Evolutionary conservation across 2,113 vertebrate genomes (phyloP), one percentile per base, ranked within the genome.

Genomic region (Hippoglossus stenolepis): DNA sequence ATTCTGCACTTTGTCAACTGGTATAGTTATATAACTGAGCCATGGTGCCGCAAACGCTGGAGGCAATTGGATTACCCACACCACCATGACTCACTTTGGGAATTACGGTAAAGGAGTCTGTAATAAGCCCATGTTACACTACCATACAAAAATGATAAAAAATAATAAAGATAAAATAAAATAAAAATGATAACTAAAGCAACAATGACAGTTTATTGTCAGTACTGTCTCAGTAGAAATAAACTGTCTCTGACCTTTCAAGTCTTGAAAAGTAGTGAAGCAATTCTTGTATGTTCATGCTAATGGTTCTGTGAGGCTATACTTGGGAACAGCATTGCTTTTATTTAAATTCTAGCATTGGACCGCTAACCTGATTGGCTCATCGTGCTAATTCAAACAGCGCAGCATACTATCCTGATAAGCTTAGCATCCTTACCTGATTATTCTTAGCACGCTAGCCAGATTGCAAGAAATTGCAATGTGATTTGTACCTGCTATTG

Each of bases 51-150:
- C 69, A 17, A 54, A 35, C 2, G 24, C 58, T n/a, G 13, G 21
- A 64, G 82, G 77, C 53, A n/a, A n/a, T 38, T n/a, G 35, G 60
- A 40, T 63, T 40, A 21, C 57, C 71, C 51, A 40, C 68, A 65
- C 60, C 72, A 65, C 61, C 73, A 67, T 17, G 47, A 61, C 28
- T 31, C 28, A 31, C 58, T 5, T 20, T 18, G 18, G 49, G 49
- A 17, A 51, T 51, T 51, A 51, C 7, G 18, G 18, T 51, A 51
- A 47, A 18, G 49, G 49, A 51, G 49, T 20, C 49, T 51, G 49
- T 20, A 20, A 51, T 17, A 7, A 7, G 49, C 49, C 8, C 18
- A 51, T 51, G 49, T 9, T 18, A 51, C 17, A 51, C 49, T 51
- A 14, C 13, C 4, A 2, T 51, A 38, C 35, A 38, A 51, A 51